Evolutionary conservation across 2,113 vertebrate species (phyloP), one percentile per base, ranked within the genome.

Genomic region (Onychostoma macrolepis): DNA sequence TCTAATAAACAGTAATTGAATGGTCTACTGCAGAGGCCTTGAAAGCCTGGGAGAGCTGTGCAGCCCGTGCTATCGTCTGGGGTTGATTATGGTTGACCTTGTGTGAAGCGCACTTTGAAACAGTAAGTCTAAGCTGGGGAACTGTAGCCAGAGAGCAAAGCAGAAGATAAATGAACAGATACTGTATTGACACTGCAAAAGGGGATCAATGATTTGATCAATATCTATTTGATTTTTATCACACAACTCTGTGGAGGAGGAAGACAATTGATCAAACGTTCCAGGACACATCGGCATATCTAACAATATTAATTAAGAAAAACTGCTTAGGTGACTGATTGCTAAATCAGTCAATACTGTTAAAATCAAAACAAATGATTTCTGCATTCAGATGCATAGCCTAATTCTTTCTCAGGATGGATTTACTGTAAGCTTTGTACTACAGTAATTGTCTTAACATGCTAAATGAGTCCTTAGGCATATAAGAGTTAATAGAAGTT

Each of bases 271-370:
- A 96, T 96, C 94, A 95, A 94, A 91, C 61, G 89, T 90, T 84
- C 85, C 92, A 61, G 84, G 91, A 87, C 90, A 83, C 92, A 94
- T 92, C 91, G 95, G 90, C 94, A 96, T 92, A 94, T 94, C 92
- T 94, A 94, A 93, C 93, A 93, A 95, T 94, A 95, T 94, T 95
- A 95, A 95, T 96, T 95, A 95, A 95, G 94, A 93, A 94, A 92
- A 95, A 95, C 87, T 91, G 91, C 92, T 94, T 92, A 93, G 87
- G 91, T 90, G 92, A 92, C 88, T 91, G 91, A 92, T 88, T 92
- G 91, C 92, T 92, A 91, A 93, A 94, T 88, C 91, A 92, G 87
- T 84, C 91, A 89, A 92, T 92, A 91, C 89, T 80, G 92, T 94
- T 92, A 91, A 92, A 78, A 94, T 92, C 90, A 92, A 92, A 95